Evolutionary conservation across 53 echinoderm and acorn worm species (phyloP), one percentile per base, ranked within the genome.

Genomic region (Apostichopus leukothele): DNA sequence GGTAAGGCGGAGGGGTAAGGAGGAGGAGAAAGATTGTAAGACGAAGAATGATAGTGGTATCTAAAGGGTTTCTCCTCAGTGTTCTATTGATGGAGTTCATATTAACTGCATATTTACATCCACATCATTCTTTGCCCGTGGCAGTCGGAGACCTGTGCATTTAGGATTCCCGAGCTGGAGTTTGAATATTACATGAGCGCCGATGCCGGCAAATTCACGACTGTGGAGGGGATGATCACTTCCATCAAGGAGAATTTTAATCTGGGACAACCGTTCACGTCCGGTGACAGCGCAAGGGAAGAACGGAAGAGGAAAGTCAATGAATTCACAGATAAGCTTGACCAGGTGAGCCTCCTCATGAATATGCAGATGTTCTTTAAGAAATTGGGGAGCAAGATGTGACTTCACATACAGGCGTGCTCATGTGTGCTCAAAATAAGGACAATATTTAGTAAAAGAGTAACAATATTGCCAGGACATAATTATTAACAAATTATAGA

Each of bases 121-220:
- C 68, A n/a, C n/a, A n/a, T 67, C 4, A 67, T 20, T 19, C 52
- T 11, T 60, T 60, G 57, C 55, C n/a, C 23, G 18, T 80, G 76
- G 6, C 91, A 97, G 97, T 97, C 97, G 0, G 94, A 94, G 53
- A 95, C 97, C 1, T 95, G 94, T 67, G 14, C 21, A 3, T 87
- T 97, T 52, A 67, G 75, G 20, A 97, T 97, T 9, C 97, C 97
- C 12, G 93, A 95, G n/a, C 77, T 97, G 60, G 88, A 94, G 10
- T 95, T 97, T 80, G 87, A 89, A 22, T 90, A 92, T 67, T 83
- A 60, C 52, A 91, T 92, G 84, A 86, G 91, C 39, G 88, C 90
- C 16, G 78, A 90, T 7, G 91, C 95, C 27, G 97, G 95, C 67
- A 97, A 97, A 75, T 97, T 97, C 76, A 97, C 97, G 39, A 97